Evolutionary conservation across 2,888 invertebrate species (phyloP).

Genomic region (Himalopsyche kuldschensis): DNA sequence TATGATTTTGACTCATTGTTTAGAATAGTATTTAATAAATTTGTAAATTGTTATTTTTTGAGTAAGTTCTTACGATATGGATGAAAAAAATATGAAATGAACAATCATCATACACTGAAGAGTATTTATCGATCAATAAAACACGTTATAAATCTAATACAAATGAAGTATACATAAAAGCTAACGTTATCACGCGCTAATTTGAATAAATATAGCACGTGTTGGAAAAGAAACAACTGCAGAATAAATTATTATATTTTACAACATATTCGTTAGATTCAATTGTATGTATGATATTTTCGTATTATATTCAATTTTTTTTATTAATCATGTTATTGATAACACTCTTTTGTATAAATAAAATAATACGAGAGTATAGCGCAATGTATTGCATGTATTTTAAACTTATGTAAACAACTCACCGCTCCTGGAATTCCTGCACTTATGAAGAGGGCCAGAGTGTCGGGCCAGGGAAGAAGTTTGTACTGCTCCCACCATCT

Average conservation of each 20-base stretch:
- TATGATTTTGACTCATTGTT: too few relatives aligned
- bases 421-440: slow-evolving; percentile 90
- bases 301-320: too few relatives aligned
- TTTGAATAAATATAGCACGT: not conserved
- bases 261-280: too few relatives aligned
- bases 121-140: not conserved
- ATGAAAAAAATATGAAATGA: too few relatives aligned
- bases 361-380: not conserved
- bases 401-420: slow-evolving; percentile 53
- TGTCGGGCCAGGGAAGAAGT: slow-evolving; percentile 91
- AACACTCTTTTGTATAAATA: not conserved
- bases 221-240: not conserved
- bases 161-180: not conserved
- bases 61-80: too few relatives aligned
- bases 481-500: slow-evolving; percentile 97
- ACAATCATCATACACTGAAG: too few relatives aligned
- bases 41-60: too few relatives aligned
- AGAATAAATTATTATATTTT: too few relatives aligned
- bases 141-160: not conserved
- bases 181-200: not conserved
- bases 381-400: too few relatives aligned
- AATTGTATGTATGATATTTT: too few relatives aligned
- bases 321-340: too few relatives aligned
- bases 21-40: too few relatives aligned
- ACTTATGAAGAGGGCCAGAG: slow-evolving; percentile 86